These are phyloP conservation scores for Drosophila monieri DNA, from an alignment of 2,888 invertebrate genomes.

Conservation along the genomic window DNA sequence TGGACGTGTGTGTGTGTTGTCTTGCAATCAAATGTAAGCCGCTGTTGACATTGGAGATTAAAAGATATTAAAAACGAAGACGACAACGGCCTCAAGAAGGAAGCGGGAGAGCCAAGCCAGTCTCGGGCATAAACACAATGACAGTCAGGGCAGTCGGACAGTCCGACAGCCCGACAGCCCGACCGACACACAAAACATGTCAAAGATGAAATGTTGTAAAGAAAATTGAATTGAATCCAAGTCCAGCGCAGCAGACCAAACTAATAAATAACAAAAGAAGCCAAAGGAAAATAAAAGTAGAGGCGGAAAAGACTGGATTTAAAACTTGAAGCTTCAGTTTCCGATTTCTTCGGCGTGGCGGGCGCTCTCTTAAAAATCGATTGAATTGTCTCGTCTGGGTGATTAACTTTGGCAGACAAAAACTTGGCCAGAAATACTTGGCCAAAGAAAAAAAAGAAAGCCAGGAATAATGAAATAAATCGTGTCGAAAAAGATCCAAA, in stretches of 20 bases:
- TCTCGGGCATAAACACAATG: constrained; percentile 38
- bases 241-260: constrained; percentile 64
- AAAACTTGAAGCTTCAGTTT: constrained; percentile 39
- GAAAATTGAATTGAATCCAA: constrained; percentile 76
- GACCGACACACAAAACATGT: constrained; percentile 67
- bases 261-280: constrained; percentile 68
- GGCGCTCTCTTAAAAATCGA: constrained; percentile 52
- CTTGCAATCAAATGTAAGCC: constrained; percentile 81
- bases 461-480: constrained; percentile 77
- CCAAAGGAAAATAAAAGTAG: constrained; percentile 30
- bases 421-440: constrained; percentile 43
- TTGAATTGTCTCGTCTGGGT: constrained; percentile 68
- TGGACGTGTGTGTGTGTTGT: constrained; percentile 54
- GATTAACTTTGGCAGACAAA: constrained; percentile 64
- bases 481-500: constrained; percentile 67
- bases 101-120: constrained; percentile 25
- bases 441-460: constrained; percentile 29
- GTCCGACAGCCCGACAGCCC: constrained; percentile 17
- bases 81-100: constrained; percentile 57
- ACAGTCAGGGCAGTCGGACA: constrained; percentile 25
- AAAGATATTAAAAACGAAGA: constrained; percentile 78
- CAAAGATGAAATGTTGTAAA: constrained; percentile 77
- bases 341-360: neutral
- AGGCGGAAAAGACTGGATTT: constrained; percentile 45
- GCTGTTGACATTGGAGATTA: constrained; percentile 81